phyloP scores from a whole-genome alignment of 2,888 invertebrate species.

The Drosophila kuntzei region DNA sequence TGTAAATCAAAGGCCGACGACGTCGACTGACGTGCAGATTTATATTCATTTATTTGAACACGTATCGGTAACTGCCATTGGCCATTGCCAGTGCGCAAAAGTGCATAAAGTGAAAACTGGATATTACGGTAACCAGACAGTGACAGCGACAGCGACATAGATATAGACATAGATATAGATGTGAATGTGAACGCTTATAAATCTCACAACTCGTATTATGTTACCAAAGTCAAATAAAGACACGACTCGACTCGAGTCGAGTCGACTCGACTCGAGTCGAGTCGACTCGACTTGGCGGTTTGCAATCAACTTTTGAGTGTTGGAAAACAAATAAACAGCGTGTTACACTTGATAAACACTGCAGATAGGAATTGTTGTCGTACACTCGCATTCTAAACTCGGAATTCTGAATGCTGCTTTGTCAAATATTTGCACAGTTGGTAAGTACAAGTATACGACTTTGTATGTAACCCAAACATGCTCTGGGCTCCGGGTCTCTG shows the following conservation, averaged over 20 bases:
- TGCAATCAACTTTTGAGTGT: conserved; percentile 68
- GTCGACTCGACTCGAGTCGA: conserved; percentile 1
- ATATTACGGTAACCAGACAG: conserved; percentile 46
- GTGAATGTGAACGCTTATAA: conserved; percentile 40
- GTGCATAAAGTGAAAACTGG: conserved; percentile 70
- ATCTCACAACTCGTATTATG: conserved; percentile 52
- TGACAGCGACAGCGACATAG: conserved; percentile 15
- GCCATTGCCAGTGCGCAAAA: conserved; percentile 28
- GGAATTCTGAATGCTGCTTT: conserved; percentile 40
- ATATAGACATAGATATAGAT: conserved; percentile 1
- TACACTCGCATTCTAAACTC: conserved; percentile 2
- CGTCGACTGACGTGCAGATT: conserved; percentile 61
- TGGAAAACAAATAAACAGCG: conserved; percentile 71
- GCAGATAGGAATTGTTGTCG: conserved; percentile 38
- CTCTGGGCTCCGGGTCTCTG: conserved; percentile 4
- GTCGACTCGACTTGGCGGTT: conserved; percentile 11
- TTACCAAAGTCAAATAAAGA: conserved; percentile 49
- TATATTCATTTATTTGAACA: conserved; percentile 59
- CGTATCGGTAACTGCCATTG: conserved; percentile 36
- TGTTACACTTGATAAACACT: conserved; percentile 75
- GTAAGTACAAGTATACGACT: conserved; percentile 3
- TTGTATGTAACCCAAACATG: conserved; percentile 1
- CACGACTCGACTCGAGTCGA: conserved; percentile 19
- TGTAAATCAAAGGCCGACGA: conserved; percentile 70
- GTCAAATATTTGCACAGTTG: conserved; percentile 69